phyloP scores from a whole-genome alignment of 2,113 vertebrate species.

The Mesoclemmys tuberculata region DNA sequence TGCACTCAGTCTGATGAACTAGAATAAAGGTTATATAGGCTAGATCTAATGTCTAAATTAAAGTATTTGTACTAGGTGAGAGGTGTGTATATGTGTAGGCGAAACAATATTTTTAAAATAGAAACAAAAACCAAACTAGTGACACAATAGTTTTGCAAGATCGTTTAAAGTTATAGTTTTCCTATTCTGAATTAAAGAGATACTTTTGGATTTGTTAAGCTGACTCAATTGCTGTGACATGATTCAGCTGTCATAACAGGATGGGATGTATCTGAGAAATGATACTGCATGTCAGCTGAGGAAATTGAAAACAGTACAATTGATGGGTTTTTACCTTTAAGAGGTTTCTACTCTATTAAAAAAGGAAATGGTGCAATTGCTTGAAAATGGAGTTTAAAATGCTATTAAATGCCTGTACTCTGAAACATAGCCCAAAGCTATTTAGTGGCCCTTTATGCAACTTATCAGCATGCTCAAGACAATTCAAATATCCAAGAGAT shows the following conservation, averaged over 20 bases:
- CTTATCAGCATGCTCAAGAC: conserved; percentile 35
- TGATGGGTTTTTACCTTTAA: conserved; percentile 44
- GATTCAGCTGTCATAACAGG: background rate
- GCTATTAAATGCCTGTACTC: conserved; percentile 18
- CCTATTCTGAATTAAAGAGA: background rate
- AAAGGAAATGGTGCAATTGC: conserved; percentile 27
- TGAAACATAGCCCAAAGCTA: conserved; percentile 39
- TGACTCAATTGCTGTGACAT: background rate
- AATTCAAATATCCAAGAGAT: conserved; percentile 18
- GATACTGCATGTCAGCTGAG: background rate
- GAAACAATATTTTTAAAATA: background rate
- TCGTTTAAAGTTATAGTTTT: background rate
- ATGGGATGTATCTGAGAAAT: background rate
- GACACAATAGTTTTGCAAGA: background rate
- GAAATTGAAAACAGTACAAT: conserved; percentile 53
- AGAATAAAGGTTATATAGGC: background rate
- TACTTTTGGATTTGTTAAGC: conserved; percentile 14
- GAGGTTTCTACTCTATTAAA: conserved; percentile 28
- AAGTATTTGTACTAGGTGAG: background rate
- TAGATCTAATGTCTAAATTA: background rate
- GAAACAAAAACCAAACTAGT: background rate
- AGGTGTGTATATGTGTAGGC: background rate
- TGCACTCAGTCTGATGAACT: background rate
- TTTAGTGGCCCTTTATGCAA: conserved; percentile 6
- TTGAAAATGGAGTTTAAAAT: conserved; percentile 38